Percentiles rank a stretch among this genome's conserved stretches.
Conservation (phyloP, 1,140 invertebrate genomes). For the Homalodisca vitripennis region DNA sequence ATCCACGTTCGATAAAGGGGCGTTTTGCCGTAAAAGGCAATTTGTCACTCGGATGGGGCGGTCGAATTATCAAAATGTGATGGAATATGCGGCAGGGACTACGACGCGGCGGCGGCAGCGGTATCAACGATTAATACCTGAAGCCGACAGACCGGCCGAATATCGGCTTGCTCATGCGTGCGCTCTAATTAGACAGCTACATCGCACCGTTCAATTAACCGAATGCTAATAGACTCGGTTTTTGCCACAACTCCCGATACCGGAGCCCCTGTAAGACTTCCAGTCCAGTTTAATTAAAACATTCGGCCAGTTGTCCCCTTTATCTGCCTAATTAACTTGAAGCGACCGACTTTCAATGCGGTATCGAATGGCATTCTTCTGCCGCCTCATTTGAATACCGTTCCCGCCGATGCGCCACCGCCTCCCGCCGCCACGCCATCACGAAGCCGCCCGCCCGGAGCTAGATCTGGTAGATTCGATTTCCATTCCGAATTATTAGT, state of each 20-base stretch:
- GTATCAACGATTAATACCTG: neutral
- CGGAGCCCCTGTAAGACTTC: neutral
- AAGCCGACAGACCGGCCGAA: neutral
- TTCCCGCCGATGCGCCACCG: neutral
- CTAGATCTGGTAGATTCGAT: too few relatives aligned
- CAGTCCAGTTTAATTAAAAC: slow-evolving; percentile 20
- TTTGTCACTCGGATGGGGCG: slow-evolving; percentile 2
- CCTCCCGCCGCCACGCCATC: too few relatives aligned
- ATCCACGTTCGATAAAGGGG: slow-evolving; percentile 10
- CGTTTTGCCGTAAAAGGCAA: slow-evolving; percentile 17
- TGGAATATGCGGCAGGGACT: neutral
- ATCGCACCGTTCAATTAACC: slow-evolving; percentile 20
- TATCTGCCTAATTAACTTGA: slow-evolving; percentile 21
- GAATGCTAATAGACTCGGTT: slow-evolving; percentile 19
- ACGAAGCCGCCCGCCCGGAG: too few relatives aligned
- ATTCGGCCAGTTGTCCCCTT: slow-evolving; percentile 17
- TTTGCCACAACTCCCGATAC: neutral
- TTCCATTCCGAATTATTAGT: too few relatives aligned
- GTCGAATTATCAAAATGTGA: slow-evolving; percentile 24
- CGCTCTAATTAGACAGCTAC: slow-evolving; percentile 5
- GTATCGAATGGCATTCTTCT: slow-evolving; percentile 24
- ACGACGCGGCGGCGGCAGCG: neutral
- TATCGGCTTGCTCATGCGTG: neutral
- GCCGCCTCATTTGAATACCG: slow-evolving; percentile 20
- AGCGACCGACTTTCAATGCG: neutral